A percentile compares a stretch with the other conserved stretches of the same genome.
Evolutionary conservation across 1,140 invertebrate genomes (phyloP).

Genomic region (Hermetia illucens): DNA sequence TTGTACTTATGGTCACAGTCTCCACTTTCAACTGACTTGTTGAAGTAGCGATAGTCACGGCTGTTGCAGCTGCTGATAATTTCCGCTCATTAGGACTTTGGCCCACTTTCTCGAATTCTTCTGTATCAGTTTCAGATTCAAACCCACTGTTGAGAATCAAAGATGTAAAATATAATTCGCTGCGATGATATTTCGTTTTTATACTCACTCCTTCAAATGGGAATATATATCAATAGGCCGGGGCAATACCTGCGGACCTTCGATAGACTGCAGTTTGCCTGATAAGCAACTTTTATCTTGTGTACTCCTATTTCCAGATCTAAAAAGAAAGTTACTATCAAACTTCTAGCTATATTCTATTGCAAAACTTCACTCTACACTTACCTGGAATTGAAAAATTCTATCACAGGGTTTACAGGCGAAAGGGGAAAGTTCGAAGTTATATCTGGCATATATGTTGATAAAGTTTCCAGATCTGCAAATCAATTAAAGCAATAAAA

Average conservation of each 20-base stretch:
- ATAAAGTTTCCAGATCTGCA: constrained; percentile 54
- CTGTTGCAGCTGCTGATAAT: constrained; percentile 7
- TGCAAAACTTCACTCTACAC: background rate
- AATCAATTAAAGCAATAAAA: too few relatives aligned
- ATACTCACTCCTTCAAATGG: constrained; percentile 4
- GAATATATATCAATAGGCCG: background rate
- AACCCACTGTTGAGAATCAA: constrained; percentile 40
- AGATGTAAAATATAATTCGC: background rate
- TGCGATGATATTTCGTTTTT: background rate
- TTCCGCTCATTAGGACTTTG: constrained; percentile 41
- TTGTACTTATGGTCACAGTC: constrained; percentile 11
- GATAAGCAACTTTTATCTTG: background rate
- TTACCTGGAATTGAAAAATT: constrained; percentile 46
- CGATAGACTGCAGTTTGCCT: background rate
- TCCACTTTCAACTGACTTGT: constrained; percentile 8
- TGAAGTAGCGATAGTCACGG: constrained; percentile 13
- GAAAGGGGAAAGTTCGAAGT: constrained; percentile 31
- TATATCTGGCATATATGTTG: constrained; percentile 45
- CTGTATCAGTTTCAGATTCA: constrained; percentile 67
- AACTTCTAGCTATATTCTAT: too few relatives aligned
- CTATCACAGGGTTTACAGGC: constrained; percentile 52
- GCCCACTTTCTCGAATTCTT: constrained; percentile 67
- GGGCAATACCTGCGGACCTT: too few relatives aligned
- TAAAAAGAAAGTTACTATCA: background rate
- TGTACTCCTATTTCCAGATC: background rate